Conservation (phyloP, 1,140 invertebrate genomes). For the Drosophila oshimai region DNA sequence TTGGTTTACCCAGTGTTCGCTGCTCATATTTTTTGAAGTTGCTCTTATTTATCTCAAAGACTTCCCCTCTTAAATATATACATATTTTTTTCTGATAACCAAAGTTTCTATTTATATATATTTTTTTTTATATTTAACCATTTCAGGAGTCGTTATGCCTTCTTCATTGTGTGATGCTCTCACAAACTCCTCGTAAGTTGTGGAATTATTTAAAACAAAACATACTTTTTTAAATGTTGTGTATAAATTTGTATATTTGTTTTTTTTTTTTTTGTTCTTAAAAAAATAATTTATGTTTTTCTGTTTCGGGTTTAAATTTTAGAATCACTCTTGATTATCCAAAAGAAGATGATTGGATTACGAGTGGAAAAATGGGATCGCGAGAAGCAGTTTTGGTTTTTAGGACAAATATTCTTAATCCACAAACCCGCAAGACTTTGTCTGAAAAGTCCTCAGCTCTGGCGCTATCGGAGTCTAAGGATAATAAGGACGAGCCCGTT, state of each 20-base stretch:
- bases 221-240: neutral
- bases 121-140: conserved; percentile 17
- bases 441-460: conserved; percentile 21
- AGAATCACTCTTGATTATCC: conserved; percentile 30
- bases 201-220: neutral
- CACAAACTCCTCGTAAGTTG: conserved; percentile 54
- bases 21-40: no score
- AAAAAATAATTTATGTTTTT: neutral
- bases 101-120: neutral
- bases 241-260: no score
- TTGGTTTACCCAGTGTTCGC: no score
- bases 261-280: neutral
- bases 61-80: no score
- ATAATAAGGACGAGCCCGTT: neutral
- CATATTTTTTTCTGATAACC: no score
- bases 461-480: conserved; percentile 3
- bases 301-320: conserved; percentile 8
- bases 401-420: conserved; percentile 70
- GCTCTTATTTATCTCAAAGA: no score
- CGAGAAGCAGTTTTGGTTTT: conserved; percentile 79
- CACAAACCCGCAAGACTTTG: conserved; percentile 54
- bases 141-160: conserved; percentile 66
- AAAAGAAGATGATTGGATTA: conserved; percentile 72
- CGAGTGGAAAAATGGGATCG: conserved; percentile 75
- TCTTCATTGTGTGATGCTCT: conserved; percentile 51